Evolutionary conservation across 2,797 vertebrate genomes (phyloP).

Genomic region (Tapera naevia): DNA sequence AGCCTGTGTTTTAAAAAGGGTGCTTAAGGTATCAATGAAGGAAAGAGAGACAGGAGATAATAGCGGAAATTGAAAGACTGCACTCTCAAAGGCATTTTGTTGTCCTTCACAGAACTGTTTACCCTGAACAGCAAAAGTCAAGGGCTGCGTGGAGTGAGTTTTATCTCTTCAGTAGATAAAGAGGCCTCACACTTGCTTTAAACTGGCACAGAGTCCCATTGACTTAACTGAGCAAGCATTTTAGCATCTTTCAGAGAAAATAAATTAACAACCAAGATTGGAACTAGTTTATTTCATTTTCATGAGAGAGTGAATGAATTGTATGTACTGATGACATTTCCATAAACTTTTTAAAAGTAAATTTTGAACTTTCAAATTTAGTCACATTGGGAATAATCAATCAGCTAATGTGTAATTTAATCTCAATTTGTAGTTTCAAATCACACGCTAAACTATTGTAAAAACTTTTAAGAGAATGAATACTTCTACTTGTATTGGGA

Average conservation of each 20-base stretch:
- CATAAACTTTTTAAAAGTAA: background rate
- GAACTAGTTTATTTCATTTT: background rate
- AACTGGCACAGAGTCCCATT: background rate
- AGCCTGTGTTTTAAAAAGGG: background rate
- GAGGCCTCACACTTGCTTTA: background rate
- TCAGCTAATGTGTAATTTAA: background rate
- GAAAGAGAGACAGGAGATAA: background rate
- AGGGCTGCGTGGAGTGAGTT: background rate
- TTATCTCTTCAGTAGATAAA: background rate
- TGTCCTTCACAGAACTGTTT: background rate
- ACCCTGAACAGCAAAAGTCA: background rate
- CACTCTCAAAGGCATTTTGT: background rate
- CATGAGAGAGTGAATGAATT: background rate
- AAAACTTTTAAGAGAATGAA: background rate
- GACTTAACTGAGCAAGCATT: background rate
- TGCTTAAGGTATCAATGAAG: background rate
- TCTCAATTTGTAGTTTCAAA: background rate
- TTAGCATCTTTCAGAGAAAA: background rate
- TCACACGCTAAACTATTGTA: background rate
- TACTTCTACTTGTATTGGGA: background rate
- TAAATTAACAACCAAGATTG: background rate
- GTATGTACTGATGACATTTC: background rate
- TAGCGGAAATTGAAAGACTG: background rate
- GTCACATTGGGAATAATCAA: background rate
- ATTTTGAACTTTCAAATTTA: background rate